Base-by-base conservation (phyloP, 2,888 invertebrate species). In the Harmothoe impar region DNA sequence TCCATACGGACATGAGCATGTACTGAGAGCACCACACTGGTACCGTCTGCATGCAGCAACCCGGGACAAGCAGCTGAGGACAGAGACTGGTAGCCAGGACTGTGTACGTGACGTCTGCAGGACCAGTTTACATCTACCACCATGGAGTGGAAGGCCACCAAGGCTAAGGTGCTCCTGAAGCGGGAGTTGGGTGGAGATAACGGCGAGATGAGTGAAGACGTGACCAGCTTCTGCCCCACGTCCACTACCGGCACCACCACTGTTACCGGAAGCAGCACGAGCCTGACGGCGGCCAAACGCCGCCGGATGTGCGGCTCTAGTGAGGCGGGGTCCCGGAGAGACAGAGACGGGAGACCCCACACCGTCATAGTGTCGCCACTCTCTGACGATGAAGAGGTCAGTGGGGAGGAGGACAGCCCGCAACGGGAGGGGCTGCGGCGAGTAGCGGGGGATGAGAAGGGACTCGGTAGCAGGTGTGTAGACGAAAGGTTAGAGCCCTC, bases 351-450 rank as follows among this genome's bases (percentile, higher is more conserved):
- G 33, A 52, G 86, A 86, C 86, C 86, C 15, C 86, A 86, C 1
- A 86, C 86, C 10, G 86, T 86, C 54, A 86, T 86, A 23, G 86
- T 86, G 54, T 86, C 86, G 0, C 86, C 86, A 12, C 86, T 86
- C 25, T 86, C 86, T 54, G 86, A 86, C 56, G 86, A 54, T 29
- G 86, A 86, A 10, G 86, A 86, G 77, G 31, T 25, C 29, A 25
- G 77, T 0, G 77, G 77, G 0, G 77, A n/a, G 25, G 77, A 31
- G 77, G 77, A 31, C 77, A 25, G 77, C n/a, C 3, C 77, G 29
- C 15, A 25, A 3, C 29, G 3, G 25, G 77, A 31, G 77, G 77
- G 15, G 62, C 7, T n/a, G 23, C 7, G 7, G 12, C 20, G 62
- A 62, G 43, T 43, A 43, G 7, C 20, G 3, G 23, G 20, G 12